Base-by-base conservation (phyloP, 2,797 vertebrate species). In the Urocyon cinereoargenteus region DNA sequence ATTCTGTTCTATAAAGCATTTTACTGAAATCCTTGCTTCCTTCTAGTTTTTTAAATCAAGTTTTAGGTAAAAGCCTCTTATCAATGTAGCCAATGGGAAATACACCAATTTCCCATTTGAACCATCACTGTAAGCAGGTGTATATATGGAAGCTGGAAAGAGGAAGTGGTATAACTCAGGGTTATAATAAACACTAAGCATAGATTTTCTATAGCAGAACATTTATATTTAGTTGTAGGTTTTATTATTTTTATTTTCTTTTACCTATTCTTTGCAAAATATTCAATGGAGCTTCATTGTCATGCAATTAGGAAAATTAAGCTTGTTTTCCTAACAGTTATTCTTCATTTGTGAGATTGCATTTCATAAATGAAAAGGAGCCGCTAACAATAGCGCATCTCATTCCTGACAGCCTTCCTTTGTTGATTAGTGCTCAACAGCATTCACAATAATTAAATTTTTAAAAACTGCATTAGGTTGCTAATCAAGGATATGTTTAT, bases 381-480 rank as follows among this genome's bases (percentile, higher is more conserved):
- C 28, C 90, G 82, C 68, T 96, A 90, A 95, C 84, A 90, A 94
- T 57, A 87, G 14, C 26, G 51, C 14, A 49, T 70, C 72, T 87
- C 49, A 26, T 85, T 94, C 55, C 68, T 96, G 94, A 96, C 68
- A 95, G 66, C 59, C 40, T 83, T 86, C 70, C 55, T 95, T 90
- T 91, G 81, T 94, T 97, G 88, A 97, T 96, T 91, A 88, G 72
- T 49, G 19, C 16, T 86, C 70, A 77, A 49, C 4, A 83, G 57
- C 55, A 96, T 36, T 82, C 86, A 75, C 15, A 91, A 57, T 97
- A 94, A 98, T 97, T 98, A 97, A 28, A 93, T 85, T 82, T 91
- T 88, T 72, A 6, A 59, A 95, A 94, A 90, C 9, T 40, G 24
- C 21, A 49, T 53, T 89, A 75, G 64, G 13, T 88, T 84, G 92